Base-by-base conservation (phyloP, 1,140 invertebrate species). In the Temnothorax nylanderi region DNA sequence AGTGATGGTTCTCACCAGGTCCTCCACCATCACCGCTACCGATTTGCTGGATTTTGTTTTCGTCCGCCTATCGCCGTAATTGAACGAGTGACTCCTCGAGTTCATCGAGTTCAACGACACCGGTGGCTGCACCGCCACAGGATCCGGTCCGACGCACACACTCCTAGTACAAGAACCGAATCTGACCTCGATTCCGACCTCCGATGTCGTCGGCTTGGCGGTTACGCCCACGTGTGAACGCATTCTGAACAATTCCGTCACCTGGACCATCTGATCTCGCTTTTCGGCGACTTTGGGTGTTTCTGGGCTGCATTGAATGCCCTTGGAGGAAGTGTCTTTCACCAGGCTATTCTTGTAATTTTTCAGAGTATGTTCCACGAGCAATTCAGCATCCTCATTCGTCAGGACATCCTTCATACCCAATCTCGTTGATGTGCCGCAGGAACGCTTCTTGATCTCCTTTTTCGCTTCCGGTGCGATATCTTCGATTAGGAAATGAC, bases 241-340 rank as follows among this genome's bases (percentile, higher is more conserved):
- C 88, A 94, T 91, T 69, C 91, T 94, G 8, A 93, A 93, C 18
- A 91, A 87, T 47, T 93, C 92, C 7, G 85, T 88, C 18, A 93
- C 94, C 86, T 96, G 96, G 4, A 94, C 89, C 49, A 91, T 92
- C 47, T 92, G 80, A 64, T 95, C 93, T 47, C 89, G 91, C 54
- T 93, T 94, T 62, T 93, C 90, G 18, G 76, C 26, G 3, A 16
- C 6, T 7, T 11, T 82, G 0, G n/a, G 2, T 1, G 18, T 60
- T 32, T 80, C 87, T 1, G 54, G 56, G 0, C 18, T 65, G n/a
- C 90, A 91, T 37, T 93, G 91, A 7, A 71, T 76, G 13, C 81
- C 87, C 18, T 86, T 92, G 5, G 91, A 91, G 1, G 56, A 26
- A 0, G 89, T 94, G 7, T 91, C 62, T 21, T 88, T 93, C 5